Conservation (phyloP, 2,888 invertebrate genomes). For the Phymatocera aterrima region DNA sequence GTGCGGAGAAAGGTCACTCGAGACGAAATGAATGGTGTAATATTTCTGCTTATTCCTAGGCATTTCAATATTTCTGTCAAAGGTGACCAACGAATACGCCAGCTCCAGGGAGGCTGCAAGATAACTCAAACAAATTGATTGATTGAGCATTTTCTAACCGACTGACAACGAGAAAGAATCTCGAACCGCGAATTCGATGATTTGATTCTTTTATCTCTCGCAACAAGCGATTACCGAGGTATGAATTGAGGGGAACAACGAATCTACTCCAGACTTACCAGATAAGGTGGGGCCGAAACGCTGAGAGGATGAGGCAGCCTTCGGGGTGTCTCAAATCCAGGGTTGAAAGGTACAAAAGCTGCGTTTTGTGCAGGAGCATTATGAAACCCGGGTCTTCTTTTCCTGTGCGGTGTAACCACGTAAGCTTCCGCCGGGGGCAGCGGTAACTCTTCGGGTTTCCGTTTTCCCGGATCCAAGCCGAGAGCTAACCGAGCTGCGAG, state of each 20-base stretch:
- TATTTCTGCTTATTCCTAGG: too few relatives aligned
- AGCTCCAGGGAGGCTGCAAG: too few relatives aligned
- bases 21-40: too few relatives aligned
- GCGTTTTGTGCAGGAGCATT: constrained; percentile 92
- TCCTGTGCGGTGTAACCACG: constrained; percentile 91
- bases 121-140: too few relatives aligned
- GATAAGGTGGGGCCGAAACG: constrained; percentile 84
- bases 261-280: constrained; percentile 62
- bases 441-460: constrained; percentile 82
- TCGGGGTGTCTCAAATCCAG: constrained; percentile 75
- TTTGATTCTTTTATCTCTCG: too few relatives aligned
- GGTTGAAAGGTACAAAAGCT: constrained; percentile 87
- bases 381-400: constrained; percentile 90
- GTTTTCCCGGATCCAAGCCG: constrained; percentile 81
- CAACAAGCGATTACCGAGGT: not conserved
- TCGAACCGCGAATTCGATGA: too few relatives aligned
- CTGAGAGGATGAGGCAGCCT: constrained; percentile 82
- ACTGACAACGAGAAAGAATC: too few relatives aligned
- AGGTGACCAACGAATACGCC: too few relatives aligned
- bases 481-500: constrained; percentile 75
- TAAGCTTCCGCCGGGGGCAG: constrained; percentile 87
- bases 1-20: too few relatives aligned
- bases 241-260: not conserved
- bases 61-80: too few relatives aligned
- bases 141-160: too few relatives aligned